These are phyloP conservation scores for Melopsittacus undulatus DNA, from an alignment of 2,797 vertebrate genomes.

Conservation along the genomic window DNA sequence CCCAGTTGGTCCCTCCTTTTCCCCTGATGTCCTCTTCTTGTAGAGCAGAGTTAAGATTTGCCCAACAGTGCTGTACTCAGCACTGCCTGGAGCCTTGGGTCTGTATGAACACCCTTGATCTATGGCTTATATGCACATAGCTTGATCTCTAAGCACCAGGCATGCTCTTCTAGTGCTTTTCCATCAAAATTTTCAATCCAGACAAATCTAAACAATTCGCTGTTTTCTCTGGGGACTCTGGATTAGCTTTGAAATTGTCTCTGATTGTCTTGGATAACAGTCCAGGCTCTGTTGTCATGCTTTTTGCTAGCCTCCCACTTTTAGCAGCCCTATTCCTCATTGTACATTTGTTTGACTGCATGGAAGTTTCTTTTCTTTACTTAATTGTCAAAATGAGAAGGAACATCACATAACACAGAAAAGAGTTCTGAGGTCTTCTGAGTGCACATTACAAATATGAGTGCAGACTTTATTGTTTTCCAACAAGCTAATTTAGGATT, in stretches of 20 bases:
- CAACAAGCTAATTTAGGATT: not conserved
- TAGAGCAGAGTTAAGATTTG: not conserved
- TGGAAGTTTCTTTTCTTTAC: not conserved
- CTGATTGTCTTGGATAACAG: not conserved
- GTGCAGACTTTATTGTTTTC: not conserved
- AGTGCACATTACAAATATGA: not conserved
- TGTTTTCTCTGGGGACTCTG: not conserved
- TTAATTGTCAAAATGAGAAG: not conserved
- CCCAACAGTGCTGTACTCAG: not conserved
- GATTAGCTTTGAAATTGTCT: not conserved
- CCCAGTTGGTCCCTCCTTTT: not conserved
- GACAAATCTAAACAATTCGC: not conserved
- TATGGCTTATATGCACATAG: not conserved
- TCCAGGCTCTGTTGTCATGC: not conserved
- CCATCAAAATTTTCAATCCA: not conserved
- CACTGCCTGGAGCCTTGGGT: not conserved
- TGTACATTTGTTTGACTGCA: not conserved
- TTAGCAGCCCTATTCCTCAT: not conserved
- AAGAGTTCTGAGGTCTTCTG: not conserved
- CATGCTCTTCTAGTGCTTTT: not conserved
- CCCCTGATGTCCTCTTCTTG: not conserved
- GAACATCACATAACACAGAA: not conserved
- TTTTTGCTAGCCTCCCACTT: not conserved
- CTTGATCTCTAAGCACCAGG: not conserved
- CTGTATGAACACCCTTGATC: not conserved